Conservation (phyloP, 2,888 invertebrate species). For the Caenorhabditis sinica region DNA sequence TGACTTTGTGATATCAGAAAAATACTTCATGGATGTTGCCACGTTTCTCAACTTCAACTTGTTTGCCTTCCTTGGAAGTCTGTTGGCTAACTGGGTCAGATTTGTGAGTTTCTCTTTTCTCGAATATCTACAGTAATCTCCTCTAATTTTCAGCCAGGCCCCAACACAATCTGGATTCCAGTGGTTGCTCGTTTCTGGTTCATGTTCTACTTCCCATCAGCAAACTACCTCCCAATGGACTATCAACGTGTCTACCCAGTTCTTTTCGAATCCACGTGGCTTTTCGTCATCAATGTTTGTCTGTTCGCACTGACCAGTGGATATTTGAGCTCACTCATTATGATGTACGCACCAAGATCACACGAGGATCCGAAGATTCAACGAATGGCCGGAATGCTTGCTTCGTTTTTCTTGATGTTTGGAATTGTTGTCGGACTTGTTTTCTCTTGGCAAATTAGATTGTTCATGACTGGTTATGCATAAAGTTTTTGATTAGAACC, state of each 20-base stretch:
- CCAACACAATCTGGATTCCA: slow-evolving; percentile 89
- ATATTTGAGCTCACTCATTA: slow-evolving; percentile 92
- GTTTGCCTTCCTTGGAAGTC: slow-evolving; percentile 94
- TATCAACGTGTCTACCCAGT: slow-evolving; percentile 85
- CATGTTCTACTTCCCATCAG: slow-evolving; percentile 93
- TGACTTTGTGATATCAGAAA: slow-evolving; percentile 62
- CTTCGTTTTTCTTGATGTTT: slow-evolving; percentile 55
- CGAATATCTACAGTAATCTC: too few species aligned
- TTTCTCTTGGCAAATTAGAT: slow-evolving; percentile 55
- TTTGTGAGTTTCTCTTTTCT: slow-evolving; percentile 37
- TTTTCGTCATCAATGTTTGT: slow-evolving; percentile 84
- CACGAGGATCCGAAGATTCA: slow-evolving; percentile 47
- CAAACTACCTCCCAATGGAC: slow-evolving; percentile 90
- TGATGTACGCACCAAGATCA: slow-evolving; percentile 92
- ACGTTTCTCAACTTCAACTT: slow-evolving; percentile 96
- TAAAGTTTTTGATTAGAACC: not conserved
- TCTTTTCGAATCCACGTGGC: slow-evolving; percentile 88
- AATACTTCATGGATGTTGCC: slow-evolving; percentile 86
- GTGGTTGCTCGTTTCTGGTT: slow-evolving; percentile 88
- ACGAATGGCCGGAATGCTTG: slow-evolving; percentile 63
- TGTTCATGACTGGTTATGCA: slow-evolving; percentile 50
- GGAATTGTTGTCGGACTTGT: slow-evolving; percentile 58
- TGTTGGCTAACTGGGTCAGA: slow-evolving; percentile 87
- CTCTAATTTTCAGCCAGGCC: slow-evolving; percentile 89
- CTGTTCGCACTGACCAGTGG: slow-evolving; percentile 93